Percentiles rank a stretch among this genome's conserved stretches.
These are phyloP conservation scores for Brachypalpus laphriformis DNA, from an alignment of 2,888 invertebrate species.

Conservation along the genomic window DNA sequence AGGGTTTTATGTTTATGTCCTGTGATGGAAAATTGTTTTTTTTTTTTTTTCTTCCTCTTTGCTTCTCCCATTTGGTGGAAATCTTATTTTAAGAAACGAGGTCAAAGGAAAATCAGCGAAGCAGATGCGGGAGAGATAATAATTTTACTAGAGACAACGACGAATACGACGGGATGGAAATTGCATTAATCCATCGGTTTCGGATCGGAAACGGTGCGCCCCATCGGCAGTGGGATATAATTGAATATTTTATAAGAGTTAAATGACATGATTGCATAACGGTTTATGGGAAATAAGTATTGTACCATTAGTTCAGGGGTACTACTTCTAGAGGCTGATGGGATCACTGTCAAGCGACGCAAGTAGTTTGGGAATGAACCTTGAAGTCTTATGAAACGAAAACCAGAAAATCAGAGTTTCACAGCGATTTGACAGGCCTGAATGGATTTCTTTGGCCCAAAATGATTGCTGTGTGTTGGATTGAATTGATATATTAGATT, in stretches of 20 bases:
- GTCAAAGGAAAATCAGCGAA: conserved; percentile 51
- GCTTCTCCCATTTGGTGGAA: conserved; percentile 2
- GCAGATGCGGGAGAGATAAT: conserved; percentile 26
- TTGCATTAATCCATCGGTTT: conserved; percentile 44
- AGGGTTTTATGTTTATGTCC: conserved; percentile 41
- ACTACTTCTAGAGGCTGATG: background rate
- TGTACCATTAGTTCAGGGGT: background rate
- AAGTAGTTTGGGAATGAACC: background rate
- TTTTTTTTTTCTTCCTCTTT: background rate
- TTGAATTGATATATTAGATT: background rate
- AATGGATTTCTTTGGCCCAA: background rate
- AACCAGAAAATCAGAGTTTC: background rate
- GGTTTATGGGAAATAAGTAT: conserved; percentile 13
- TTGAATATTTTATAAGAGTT: conserved; percentile 48
- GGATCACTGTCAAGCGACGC: background rate
- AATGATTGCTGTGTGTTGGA: background rate
- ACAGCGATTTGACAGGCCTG: background rate
- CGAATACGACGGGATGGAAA: conserved; percentile 22
- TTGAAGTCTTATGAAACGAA: background rate
- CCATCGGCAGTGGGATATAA: background rate
- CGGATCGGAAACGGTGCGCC: conserved; percentile 7
- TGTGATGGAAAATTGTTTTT: background rate
- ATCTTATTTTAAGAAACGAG: conserved; percentile 41
- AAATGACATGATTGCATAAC: conserved; percentile 48
- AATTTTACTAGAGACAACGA: conserved; percentile 13